Percentiles rank a stretch among this genome's conserved stretches.
phyloP scores from a whole-genome alignment of 2,888 invertebrate species.

The Danaus chrysippus region DNA sequence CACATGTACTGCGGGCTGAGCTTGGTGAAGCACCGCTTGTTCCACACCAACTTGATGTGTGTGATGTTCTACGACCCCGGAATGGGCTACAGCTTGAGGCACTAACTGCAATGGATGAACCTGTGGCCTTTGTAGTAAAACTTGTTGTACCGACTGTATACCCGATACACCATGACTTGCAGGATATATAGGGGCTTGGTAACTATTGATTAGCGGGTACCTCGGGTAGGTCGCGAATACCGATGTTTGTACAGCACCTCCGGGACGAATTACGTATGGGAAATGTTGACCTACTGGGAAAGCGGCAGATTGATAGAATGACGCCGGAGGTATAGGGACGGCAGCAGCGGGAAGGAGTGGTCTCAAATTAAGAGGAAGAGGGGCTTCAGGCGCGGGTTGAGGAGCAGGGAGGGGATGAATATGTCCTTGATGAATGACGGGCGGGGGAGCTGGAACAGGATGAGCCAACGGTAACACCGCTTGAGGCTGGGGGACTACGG shows the following conservation, averaged over 20 bases:
- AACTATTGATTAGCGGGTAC: conserved; percentile 58
- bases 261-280: conserved; percentile 65
- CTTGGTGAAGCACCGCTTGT: conserved; percentile 27
- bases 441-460: conserved; percentile 51
- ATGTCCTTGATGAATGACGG: conserved; percentile 42
- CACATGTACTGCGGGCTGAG: conserved; percentile 18
- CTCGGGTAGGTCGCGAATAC: conserved; percentile 69
- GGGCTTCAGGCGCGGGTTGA: conserved; percentile 42
- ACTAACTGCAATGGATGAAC: conserved; percentile 48
- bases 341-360: conserved; percentile 48
- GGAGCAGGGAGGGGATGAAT: conserved; percentile 41
- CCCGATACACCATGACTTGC: conserved; percentile 31
- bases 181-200: conserved; percentile 49
- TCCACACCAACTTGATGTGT: conserved; percentile 40
- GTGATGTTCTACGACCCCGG: conserved; percentile 47
- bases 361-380: conserved; percentile 48
- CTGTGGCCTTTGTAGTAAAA: conserved; percentile 52
- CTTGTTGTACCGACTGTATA: conserved; percentile 35
- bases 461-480: conserved; percentile 48
- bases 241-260: conserved; percentile 67
- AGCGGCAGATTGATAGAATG: conserved; percentile 41
- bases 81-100: conserved; percentile 40
- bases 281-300: conserved; percentile 32
- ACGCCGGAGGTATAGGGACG: conserved; percentile 45
- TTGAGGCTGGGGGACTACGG: conserved; percentile 48